These are phyloP conservation scores for Syrrhaptes paradoxus DNA, from an alignment of 2,113 vertebrate species.

Conservation along the genomic window DNA sequence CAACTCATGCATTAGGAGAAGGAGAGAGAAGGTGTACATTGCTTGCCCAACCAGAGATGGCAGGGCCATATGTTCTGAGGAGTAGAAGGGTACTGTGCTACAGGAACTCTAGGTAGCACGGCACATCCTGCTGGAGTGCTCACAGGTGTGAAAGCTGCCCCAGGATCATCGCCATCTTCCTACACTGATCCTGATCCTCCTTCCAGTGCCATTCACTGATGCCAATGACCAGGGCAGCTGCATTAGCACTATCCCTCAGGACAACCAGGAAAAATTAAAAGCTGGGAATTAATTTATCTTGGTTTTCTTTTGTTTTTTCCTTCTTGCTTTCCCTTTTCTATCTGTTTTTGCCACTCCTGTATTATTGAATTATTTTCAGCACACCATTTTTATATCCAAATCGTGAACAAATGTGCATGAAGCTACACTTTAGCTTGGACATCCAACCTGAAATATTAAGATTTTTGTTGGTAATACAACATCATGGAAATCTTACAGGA, in stretches of 20 bases:
- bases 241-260: not conserved
- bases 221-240: not conserved
- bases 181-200: not conserved
- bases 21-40: not conserved
- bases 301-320: not conserved
- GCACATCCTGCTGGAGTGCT: not conserved
- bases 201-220: not conserved
- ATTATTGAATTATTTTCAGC: not conserved
- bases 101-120: not conserved
- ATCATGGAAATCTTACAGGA: not conserved
- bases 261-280: not conserved
- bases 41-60: not conserved
- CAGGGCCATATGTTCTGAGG: not conserved
- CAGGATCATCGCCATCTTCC: not conserved
- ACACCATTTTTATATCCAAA: not conserved
- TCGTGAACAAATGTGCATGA: not conserved
- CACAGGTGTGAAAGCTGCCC: not conserved
- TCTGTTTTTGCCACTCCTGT: not conserved
- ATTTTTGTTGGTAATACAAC: not conserved
- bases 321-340: not conserved
- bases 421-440: not conserved
- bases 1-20: fast-evolving
- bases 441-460: not conserved
- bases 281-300: not conserved
- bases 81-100: not conserved